Evolutionary conservation across 2,797 vertebrate species (phyloP).

Genomic region (Leptatherina wallacei): DNA sequence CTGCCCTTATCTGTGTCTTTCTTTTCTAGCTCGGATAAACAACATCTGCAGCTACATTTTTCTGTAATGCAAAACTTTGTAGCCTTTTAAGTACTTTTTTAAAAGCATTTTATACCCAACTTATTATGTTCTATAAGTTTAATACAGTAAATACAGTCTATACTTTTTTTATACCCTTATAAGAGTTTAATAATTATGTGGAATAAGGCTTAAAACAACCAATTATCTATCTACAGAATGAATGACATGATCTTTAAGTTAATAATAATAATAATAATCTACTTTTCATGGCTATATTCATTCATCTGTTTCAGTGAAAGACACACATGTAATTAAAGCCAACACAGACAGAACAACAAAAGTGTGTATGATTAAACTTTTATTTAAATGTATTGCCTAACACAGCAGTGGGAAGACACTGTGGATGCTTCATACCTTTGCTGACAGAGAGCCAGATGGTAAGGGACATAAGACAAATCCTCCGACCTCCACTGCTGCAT

Average conservation of each 20-base stretch:
- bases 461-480: constrained; percentile 90
- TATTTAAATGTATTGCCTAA: background rate
- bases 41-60: background rate
- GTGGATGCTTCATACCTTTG: constrained; percentile 81
- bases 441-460: constrained; percentile 88
- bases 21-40: background rate
- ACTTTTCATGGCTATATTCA: too few species aligned
- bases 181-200: background rate
- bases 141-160: background rate
- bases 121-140: background rate
- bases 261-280: too few species aligned
- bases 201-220: background rate
- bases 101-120: background rate
- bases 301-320: too few species aligned
- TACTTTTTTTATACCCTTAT: too few species aligned
- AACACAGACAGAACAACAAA: background rate
- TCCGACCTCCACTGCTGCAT: constrained; percentile 94
- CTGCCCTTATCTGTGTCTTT: background rate
- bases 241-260: background rate
- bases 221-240: background rate
- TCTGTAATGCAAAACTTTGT: background rate
- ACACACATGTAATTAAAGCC: background rate
- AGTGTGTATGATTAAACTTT: background rate
- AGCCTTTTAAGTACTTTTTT: background rate
- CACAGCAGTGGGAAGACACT: background rate